These are phyloP conservation scores for Macroglossus sobrinus DNA, from an alignment of 2,113 vertebrate genomes.

Conservation along the genomic window DNA sequence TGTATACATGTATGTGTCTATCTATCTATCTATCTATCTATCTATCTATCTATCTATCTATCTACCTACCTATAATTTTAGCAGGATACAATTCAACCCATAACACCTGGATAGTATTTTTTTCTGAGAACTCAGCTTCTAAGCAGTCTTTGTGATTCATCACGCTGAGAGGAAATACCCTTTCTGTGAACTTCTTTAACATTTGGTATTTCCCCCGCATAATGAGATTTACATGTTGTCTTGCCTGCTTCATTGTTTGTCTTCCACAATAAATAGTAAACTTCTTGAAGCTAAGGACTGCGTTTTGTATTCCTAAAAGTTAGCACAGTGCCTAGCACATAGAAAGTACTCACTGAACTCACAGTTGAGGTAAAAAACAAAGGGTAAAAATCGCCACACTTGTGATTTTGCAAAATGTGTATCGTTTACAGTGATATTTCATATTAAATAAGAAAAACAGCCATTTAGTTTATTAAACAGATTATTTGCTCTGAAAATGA, in stretches of 20 bases:
- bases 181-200: background rate
- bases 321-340: rapidly evolving
- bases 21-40: no score
- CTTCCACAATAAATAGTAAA: background rate
- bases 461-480: background rate
- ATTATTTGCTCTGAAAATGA: background rate
- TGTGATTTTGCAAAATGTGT: background rate
- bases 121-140: background rate
- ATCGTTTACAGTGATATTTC: background rate
- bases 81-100: background rate
- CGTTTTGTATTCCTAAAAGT: background rate
- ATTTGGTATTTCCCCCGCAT: background rate
- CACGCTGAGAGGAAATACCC: background rate
- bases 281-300: background rate
- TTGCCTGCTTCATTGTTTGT: background rate
- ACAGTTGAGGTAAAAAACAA: background rate
- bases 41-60: no score
- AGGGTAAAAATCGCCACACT: background rate
- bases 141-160: background rate
- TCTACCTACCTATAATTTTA: background rate
- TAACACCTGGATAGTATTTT: background rate
- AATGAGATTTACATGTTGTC: background rate
- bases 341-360: background rate
- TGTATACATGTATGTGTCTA: no score
- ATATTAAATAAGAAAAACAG: conserved; percentile 16